Percentiles rank a stretch among this genome's conserved stretches.
Conservation (phyloP, 1,140 invertebrate species). For the Tachypleus tridentatus region DNA sequence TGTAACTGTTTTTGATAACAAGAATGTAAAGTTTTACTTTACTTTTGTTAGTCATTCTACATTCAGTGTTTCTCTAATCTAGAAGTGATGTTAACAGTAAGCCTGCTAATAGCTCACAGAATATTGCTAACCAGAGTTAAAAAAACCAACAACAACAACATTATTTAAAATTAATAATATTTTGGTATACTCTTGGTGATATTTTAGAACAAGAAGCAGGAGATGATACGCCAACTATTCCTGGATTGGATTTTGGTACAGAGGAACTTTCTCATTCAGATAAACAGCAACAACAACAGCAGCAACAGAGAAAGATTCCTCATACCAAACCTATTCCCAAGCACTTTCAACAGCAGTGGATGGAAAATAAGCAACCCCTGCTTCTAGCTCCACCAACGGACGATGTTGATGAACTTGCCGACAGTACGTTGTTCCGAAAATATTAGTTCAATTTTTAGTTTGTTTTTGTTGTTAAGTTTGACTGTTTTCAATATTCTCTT, state of each 20-base stretch:
- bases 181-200: not conserved
- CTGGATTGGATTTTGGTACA: slow-evolving; percentile 62
- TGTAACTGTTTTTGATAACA: no score
- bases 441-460: no score
- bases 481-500: no score
- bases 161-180: not conserved
- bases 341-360: slow-evolving; percentile 93
- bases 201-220: slow-evolving; percentile 29
- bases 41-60: no score
- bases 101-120: no score
- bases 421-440: no score
- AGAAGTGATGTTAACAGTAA: no score
- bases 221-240: slow-evolving; percentile 47
- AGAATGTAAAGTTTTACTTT: no score
- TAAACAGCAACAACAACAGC: slow-evolving; percentile 49
- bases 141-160: not conserved
- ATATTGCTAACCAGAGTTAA: no score
- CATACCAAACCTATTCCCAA: slow-evolving; percentile 91
- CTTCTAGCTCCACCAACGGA: slow-evolving; percentile 16
- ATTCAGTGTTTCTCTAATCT: no score
- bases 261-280: slow-evolving; percentile 33
- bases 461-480: no score
- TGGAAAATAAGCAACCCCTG: slow-evolving; percentile 44
- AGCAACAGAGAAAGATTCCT: slow-evolving; percentile 44
- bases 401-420: not conserved